phyloP scores from a whole-genome alignment of 2,113 vertebrate species.

The Mastomys coucha region DNA sequence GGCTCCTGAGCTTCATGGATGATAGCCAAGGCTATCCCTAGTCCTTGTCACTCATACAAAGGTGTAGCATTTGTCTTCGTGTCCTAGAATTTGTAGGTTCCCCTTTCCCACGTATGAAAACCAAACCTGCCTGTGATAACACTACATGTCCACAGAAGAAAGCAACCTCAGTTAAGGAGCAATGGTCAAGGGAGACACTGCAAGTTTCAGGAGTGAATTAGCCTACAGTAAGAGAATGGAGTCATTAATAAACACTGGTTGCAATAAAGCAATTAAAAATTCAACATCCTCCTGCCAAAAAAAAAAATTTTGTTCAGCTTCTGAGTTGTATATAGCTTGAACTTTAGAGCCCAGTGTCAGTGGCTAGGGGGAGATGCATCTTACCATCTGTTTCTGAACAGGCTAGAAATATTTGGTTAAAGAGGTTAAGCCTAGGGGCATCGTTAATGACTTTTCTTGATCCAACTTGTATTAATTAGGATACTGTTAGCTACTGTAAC shows the following conservation, averaged over 20 bases:
- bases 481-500: constrained; percentile 37
- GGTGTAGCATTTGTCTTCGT: background rate
- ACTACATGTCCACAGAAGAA: background rate
- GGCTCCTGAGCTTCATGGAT: background rate
- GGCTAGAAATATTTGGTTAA: background rate
- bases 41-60: background rate
- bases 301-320: background rate
- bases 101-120: background rate
- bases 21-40: background rate
- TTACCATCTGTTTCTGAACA: background rate
- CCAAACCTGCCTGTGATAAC: background rate
- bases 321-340: background rate
- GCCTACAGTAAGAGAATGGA: background rate
- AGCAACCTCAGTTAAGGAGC: background rate
- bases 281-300: background rate
- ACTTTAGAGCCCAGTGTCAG: background rate
- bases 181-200: background rate
- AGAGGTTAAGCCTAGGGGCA: background rate
- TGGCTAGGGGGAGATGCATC: background rate
- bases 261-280: background rate
- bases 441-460: constrained; percentile 19
- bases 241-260: background rate
- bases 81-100: background rate
- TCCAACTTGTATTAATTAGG: constrained; percentile 26
- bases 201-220: background rate